phyloP scores from a whole-genome alignment of 2,888 invertebrate species.

The Agapetus fuscipes region DNA sequence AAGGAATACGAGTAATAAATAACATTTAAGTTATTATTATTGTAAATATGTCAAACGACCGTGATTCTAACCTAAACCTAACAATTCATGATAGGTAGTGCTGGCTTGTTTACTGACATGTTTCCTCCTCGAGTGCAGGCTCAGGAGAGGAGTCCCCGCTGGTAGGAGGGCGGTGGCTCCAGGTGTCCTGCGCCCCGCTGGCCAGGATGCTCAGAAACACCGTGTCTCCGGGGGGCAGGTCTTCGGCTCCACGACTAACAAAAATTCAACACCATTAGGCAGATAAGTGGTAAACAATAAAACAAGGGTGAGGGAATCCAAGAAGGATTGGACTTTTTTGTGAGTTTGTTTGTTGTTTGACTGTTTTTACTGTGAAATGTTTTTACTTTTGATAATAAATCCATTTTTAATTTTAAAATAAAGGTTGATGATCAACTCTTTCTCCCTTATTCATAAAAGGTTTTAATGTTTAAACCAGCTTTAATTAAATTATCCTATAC shows the following conservation, averaged over 20 bases:
- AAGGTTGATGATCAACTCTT: no score
- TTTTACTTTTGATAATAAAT: no score
- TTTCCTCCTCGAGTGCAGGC: not conserved
- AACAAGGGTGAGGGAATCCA: no score
- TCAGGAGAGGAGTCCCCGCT: slow-evolving; percentile 8
- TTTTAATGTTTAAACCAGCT: no score
- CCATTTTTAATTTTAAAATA: no score
- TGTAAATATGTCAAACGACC: not conserved
- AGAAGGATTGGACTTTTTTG: no score
- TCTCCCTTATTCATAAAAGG: no score
- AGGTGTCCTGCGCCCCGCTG: slow-evolving; percentile 36
- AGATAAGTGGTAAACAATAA: slow-evolving; percentile 2
- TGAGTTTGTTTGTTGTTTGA: no score
- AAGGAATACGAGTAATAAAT: no score
- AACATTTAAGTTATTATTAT: no score
- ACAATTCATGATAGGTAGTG: not conserved
- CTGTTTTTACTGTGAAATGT: no score
- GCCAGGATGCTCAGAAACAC: slow-evolving; percentile 61
- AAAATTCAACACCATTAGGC: slow-evolving; percentile 2
- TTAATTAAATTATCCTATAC: no score
- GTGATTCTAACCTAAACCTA: not conserved
- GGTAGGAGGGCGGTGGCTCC: slow-evolving; percentile 14
- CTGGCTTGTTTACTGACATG: not conserved
- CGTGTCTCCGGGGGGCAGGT: slow-evolving; percentile 62
- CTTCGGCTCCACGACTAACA: slow-evolving; percentile 58